Conservation (phyloP, 2,888 invertebrate species). For the Synanthedon andrenaeformis region DNA sequence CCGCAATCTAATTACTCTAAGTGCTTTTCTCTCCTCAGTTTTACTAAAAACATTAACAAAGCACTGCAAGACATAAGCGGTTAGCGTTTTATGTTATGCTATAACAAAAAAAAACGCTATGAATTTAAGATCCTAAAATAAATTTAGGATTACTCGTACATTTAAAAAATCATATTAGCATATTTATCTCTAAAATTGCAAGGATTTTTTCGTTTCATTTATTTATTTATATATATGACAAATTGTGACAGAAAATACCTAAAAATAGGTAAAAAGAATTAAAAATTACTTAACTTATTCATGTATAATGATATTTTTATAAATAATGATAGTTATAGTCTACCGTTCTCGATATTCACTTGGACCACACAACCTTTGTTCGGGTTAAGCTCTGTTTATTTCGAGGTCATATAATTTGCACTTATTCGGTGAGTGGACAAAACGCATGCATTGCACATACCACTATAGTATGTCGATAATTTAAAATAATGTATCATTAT, state of each 20-base stretch:
- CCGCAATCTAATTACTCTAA: slow-evolving; percentile 65
- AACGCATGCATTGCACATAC: background rate
- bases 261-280: too few species aligned
- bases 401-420: slow-evolving; percentile 36
- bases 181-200: too few species aligned
- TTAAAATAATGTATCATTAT: background rate
- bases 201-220: too few species aligned
- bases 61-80: slow-evolving; percentile 7
- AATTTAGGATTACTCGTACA: too few species aligned
- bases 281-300: too few species aligned
- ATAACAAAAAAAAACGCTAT: background rate
- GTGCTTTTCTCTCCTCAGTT: slow-evolving; percentile 58
- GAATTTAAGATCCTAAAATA: background rate
- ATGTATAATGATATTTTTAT: too few species aligned
- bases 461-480: background rate
- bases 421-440: background rate
- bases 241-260: too few species aligned
- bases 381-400: slow-evolving; percentile 20
- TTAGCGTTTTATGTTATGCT: background rate
- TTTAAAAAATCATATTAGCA: too few species aligned
- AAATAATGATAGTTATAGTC: too few species aligned
- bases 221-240: too few species aligned
- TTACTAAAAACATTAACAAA: slow-evolving; percentile 37
- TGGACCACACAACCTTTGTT: slow-evolving; percentile 4
- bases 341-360: background rate